phyloP scores from a whole-genome alignment of 2,113 vertebrate species.

The Marmota monax region DNA sequence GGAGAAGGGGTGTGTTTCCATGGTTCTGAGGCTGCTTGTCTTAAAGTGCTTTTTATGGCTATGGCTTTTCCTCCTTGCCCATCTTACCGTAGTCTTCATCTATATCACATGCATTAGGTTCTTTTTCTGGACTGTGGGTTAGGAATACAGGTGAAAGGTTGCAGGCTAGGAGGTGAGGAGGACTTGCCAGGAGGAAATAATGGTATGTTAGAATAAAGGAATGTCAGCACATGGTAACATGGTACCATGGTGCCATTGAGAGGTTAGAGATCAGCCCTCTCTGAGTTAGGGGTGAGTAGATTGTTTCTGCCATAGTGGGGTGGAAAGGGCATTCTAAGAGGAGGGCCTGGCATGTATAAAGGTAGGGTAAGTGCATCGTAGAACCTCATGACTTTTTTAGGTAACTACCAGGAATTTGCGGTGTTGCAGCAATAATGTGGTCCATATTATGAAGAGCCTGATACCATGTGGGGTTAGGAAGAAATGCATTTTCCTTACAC shows the following conservation, averaged over 20 bases:
- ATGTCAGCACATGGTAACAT: neutral
- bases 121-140: neutral
- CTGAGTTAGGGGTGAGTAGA: neutral
- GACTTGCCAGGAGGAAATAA: neutral
- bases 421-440: neutral
- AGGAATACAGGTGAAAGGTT: neutral
- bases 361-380: neutral
- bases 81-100: neutral
- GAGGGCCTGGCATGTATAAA: neutral
- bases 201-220: neutral
- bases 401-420: neutral
- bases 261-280: neutral
- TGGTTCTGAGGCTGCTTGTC: neutral
- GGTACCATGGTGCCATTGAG: neutral
- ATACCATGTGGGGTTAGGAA: neutral
- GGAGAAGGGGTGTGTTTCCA: neutral
- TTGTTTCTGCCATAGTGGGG: neutral
- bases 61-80: neutral
- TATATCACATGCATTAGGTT: neutral
- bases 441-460: neutral
- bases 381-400: neutral
- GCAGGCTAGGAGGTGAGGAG: neutral
- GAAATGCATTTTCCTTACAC: slow-evolving; percentile 20
- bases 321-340: neutral
- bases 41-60: neutral